Conservation (phyloP, 2,797 vertebrate species). For the Eulemur mongoz region DNA sequence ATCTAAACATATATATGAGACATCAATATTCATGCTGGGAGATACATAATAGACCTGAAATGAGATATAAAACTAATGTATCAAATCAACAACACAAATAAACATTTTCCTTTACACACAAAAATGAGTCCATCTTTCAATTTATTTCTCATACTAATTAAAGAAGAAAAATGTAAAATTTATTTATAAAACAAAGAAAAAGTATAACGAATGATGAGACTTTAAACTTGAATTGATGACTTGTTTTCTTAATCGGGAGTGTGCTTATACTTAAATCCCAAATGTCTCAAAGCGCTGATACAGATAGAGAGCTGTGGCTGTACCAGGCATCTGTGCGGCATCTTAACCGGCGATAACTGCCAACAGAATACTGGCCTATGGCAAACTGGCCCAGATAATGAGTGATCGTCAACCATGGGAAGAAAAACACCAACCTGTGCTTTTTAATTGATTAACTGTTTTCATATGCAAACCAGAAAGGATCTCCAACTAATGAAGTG, state of each 20-base stretch:
- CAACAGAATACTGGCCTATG: slow-evolving; percentile 1
- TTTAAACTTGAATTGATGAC: background rate
- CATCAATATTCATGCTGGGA: slow-evolving; percentile 10
- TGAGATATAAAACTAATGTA: background rate
- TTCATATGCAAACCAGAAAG: slow-evolving; percentile 19
- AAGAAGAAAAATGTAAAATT: background rate
- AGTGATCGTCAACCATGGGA: background rate
- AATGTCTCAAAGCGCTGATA: slow-evolving; percentile 16
- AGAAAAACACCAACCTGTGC: background rate
- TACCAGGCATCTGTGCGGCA: background rate
- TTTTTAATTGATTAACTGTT: slow-evolving; percentile 54
- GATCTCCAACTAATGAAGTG: slow-evolving; percentile 26
- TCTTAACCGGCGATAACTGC: background rate
- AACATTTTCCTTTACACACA: background rate
- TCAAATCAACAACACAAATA: background rate
- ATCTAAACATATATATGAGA: background rate
- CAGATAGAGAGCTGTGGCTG: background rate
- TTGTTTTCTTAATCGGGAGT: background rate
- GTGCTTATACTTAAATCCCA: background rate
- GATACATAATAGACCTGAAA: slow-evolving; percentile 3
- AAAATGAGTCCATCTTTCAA: background rate
- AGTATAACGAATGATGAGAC: background rate
- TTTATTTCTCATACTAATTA: background rate
- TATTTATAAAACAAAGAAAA: background rate
- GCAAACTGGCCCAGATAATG: background rate